phyloP scores from a whole-genome alignment of 1,140 invertebrate genomes.

The Apis florea region DNA sequence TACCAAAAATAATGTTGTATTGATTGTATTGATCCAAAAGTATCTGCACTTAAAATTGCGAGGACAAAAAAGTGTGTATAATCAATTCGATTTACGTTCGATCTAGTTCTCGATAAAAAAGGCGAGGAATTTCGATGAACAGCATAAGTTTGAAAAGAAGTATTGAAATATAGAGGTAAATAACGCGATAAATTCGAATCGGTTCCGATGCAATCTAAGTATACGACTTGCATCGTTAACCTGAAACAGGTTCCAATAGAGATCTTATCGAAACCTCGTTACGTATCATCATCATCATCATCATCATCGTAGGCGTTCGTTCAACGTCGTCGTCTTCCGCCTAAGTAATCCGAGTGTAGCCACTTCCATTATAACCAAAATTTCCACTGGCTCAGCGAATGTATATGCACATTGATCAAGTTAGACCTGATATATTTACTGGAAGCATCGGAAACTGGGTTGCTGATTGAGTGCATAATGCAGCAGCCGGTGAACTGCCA shows the following conservation, averaged over 20 bases:
- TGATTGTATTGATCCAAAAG: too few species aligned
- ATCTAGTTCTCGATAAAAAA: too few species aligned
- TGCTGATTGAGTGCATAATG: slow-evolving; percentile 54
- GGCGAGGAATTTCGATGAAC: too few species aligned
- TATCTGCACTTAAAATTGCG: too few species aligned
- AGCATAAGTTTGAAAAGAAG: too few species aligned
- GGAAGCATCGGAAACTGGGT: slow-evolving; percentile 57
- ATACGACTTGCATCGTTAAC: too few species aligned
- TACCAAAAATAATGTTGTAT: too few species aligned
- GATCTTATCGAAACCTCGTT: not conserved
- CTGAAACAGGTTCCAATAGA: not conserved
- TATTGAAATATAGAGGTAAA: too few species aligned
- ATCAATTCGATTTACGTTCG: too few species aligned
- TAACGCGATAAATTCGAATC: too few species aligned
- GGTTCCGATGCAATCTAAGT: too few species aligned
- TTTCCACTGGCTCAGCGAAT: slow-evolving; percentile 35
- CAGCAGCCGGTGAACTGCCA: slow-evolving; percentile 53
- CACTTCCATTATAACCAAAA: slow-evolving; percentile 49
- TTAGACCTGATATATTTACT: slow-evolving; percentile 60
- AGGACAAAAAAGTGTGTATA: too few species aligned
- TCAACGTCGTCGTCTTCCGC: not conserved
- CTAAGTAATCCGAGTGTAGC: slow-evolving; percentile 27
- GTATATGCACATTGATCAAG: slow-evolving; percentile 51
- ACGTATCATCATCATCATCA: not conserved
- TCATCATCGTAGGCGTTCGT: not conserved